These are phyloP conservation scores for Patiria miniata DNA, from an alignment of 35 echinoderm and acorn worm species.

Conservation along the genomic window DNA sequence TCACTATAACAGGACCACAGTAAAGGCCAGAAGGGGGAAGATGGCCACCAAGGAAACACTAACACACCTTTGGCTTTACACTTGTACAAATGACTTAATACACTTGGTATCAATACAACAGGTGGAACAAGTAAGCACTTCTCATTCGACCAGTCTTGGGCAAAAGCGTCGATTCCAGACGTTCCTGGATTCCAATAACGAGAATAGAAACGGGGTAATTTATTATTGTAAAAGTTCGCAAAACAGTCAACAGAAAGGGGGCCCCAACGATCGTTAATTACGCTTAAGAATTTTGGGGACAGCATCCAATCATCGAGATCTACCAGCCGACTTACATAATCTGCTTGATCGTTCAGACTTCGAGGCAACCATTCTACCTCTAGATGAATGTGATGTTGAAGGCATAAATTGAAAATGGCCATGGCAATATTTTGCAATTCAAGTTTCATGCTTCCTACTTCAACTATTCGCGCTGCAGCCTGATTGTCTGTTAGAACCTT, in stretches of 20 bases:
- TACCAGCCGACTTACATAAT: neutral
- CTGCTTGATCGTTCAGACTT: neutral
- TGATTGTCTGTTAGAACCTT: neutral
- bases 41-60: neutral
- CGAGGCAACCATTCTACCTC: neutral
- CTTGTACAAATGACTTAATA: neutral
- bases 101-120: too few relatives aligned
- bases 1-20: neutral
- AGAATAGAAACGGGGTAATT: neutral
- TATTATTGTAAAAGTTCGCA: neutral
- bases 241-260: neutral
- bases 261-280: neutral
- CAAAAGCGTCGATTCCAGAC: neutral
- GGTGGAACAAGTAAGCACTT: too few relatives aligned
- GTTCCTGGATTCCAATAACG: neutral
- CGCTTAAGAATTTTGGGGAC: neutral
- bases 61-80: neutral
- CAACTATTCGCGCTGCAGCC: neutral
- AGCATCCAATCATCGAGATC: neutral
- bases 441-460: neutral
- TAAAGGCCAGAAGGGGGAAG: constrained; percentile 2
- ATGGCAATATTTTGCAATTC: neutral
- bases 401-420: constrained; percentile 6
- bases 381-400: neutral
- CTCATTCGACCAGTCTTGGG: too few relatives aligned